Evolutionary conservation across 2,888 invertebrate genomes (phyloP).

Genomic region (Tipula vernalis): DNA sequence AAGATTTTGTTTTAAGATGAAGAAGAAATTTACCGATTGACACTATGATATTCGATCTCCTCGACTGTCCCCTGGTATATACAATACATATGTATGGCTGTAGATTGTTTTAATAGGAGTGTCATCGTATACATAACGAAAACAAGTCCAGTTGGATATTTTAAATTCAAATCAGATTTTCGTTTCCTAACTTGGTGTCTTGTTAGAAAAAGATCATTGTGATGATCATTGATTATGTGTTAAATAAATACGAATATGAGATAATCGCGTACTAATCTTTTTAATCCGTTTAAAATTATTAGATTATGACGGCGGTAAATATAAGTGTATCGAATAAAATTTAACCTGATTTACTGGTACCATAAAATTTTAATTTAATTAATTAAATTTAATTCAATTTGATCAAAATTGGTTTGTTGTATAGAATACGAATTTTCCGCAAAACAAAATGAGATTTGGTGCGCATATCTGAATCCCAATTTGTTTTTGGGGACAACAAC

Average conservation of each 20-base stretch:
- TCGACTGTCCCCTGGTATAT: neutral
- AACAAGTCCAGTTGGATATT: neutral
- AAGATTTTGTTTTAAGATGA: neutral
- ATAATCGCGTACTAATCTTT: neutral
- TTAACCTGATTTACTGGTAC: neutral
- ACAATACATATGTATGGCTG: neutral
- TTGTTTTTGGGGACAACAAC: neutral
- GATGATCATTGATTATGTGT: conserved; percentile 4
- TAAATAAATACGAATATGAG: neutral
- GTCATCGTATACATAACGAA: neutral
- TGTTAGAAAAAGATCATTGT: neutral
- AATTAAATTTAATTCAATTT: neutral
- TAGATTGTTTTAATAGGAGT: neutral
- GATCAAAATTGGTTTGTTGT: neutral
- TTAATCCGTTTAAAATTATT: neutral
- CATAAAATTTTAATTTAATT: neutral
- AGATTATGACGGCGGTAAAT: neutral
- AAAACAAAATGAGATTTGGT: neutral
- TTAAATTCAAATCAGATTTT: neutral
- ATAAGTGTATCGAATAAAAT: neutral
- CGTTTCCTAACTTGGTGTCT: neutral
- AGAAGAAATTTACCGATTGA: neutral
- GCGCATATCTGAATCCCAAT: neutral
- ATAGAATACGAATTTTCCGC: neutral
- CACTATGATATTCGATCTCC: neutral